Evolutionary conservation across 2,797 vertebrate genomes (phyloP).

Genomic region (Epinephelus awoara): DNA sequence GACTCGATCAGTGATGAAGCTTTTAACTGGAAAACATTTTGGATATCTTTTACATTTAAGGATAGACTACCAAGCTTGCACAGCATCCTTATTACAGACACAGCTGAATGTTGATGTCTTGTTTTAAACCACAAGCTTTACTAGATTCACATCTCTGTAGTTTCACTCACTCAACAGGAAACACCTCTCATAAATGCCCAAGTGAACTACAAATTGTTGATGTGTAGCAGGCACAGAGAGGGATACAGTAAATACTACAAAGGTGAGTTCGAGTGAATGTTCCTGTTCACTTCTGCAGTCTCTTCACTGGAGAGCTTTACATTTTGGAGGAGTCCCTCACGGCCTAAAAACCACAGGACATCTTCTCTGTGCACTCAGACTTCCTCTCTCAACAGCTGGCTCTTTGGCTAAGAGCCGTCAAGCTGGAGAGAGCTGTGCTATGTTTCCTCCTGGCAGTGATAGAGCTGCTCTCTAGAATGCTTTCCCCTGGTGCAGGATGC

Average conservation of each 20-base stretch:
- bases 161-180: background rate
- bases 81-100: too few relatives aligned
- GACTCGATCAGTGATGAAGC: too few relatives aligned
- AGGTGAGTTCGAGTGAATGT: constrained; percentile 1
- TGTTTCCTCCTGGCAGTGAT: constrained; percentile 68
- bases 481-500: constrained; percentile 46
- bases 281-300: background rate
- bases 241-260: background rate
- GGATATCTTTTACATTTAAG: too few relatives aligned
- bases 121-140: background rate
- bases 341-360: constrained; percentile 47
- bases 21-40: too few relatives aligned
- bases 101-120: background rate
- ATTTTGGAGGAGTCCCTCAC: constrained; percentile 43
- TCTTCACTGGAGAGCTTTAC: constrained; percentile 45
- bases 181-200: background rate
- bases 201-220: too few relatives aligned
- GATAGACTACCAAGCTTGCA: too few relatives aligned
- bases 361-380: constrained; percentile 44
- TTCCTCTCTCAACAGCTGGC: constrained; percentile 69
- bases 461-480: constrained; percentile 57
- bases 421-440: constrained; percentile 64
- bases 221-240: background rate
- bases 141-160: background rate
- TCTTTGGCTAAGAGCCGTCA: constrained; percentile 71